A percentile compares a stretch with the other conserved stretches of the same genome.
These are phyloP conservation scores for Euplagia quadripunctaria DNA, from an alignment of 2,888 invertebrate species.

Conservation along the genomic window DNA sequence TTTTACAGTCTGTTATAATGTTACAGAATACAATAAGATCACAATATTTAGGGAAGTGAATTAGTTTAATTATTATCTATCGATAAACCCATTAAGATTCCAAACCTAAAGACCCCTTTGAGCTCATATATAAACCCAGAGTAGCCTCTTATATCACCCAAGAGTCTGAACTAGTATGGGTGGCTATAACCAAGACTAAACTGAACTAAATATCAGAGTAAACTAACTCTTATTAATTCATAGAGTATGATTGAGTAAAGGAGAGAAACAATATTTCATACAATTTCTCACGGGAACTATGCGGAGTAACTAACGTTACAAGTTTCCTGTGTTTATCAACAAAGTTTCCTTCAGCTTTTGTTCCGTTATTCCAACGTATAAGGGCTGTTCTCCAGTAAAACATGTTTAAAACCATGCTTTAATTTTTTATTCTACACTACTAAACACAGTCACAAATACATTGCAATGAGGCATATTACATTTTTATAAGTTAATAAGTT, in stretches of 20 bases:
- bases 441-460: background rate
- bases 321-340: slow-evolving; percentile 26
- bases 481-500: too few species aligned
- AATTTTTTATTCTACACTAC: background rate
- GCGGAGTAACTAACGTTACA: slow-evolving; percentile 15
- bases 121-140: slow-evolving; percentile 17
- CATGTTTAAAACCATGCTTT: background rate
- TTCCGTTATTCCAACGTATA: slow-evolving; percentile 7
- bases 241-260: slow-evolving; percentile 25
- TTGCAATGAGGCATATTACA: too few species aligned
- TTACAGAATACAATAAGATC: background rate
- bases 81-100: slow-evolving; percentile 7
- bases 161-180: slow-evolving; percentile 10
- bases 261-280: slow-evolving; percentile 21
- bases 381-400: background rate
- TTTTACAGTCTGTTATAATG: background rate
- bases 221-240: slow-evolving; percentile 22
- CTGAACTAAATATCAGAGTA: slow-evolving; percentile 2
- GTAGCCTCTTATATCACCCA: slow-evolving; percentile 13
- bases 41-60: slow-evolving; percentile 1
- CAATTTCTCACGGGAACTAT: slow-evolving; percentile 27
- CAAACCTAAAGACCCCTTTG: background rate
- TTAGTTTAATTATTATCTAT: slow-evolving; percentile 5
- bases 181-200: background rate
- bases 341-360: slow-evolving; percentile 20